These are phyloP conservation scores for Zosterops hypoxanthus DNA, from an alignment of 2,113 vertebrate genomes.

Conservation along the genomic window DNA sequence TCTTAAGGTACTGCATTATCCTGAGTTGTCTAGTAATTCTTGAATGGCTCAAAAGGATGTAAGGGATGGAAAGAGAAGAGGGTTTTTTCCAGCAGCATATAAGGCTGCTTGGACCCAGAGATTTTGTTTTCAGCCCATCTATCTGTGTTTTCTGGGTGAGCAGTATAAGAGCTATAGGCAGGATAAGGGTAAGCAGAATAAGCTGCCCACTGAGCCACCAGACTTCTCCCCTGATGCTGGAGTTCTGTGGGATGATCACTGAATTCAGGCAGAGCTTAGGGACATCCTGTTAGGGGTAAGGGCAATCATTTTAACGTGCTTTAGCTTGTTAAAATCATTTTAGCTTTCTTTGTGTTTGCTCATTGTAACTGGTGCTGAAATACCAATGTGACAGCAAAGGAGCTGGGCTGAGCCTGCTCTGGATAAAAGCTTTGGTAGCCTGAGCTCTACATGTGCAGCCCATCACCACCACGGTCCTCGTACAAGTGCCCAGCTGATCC, in stretches of 20 bases:
- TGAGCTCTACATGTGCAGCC: background rate
- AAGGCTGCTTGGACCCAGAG: background rate
- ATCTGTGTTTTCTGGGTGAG: background rate
- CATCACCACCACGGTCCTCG: background rate
- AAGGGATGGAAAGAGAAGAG: background rate
- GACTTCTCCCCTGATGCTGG: background rate
- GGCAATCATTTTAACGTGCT: background rate
- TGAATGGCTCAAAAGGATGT: rapidly evolving
- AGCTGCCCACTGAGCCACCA: background rate
- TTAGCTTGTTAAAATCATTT: background rate
- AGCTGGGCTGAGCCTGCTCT: background rate
- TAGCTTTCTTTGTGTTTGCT: background rate
- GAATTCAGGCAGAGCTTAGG: background rate
- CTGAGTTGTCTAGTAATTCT: background rate
- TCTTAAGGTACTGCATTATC: background rate
- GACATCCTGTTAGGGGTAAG: background rate
- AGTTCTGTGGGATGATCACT: background rate
- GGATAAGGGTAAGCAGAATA: background rate
- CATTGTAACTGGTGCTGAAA: background rate
- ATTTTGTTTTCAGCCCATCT: background rate
- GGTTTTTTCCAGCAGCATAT: background rate
- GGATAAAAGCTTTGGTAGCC: background rate
- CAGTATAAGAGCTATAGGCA: background rate
- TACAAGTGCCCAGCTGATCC: background rate
- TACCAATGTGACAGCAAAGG: background rate